These are phyloP conservation scores for Campylomormyrus tamandua DNA, from an alignment of 2,113 vertebrate genomes.

Conservation along the genomic window DNA sequence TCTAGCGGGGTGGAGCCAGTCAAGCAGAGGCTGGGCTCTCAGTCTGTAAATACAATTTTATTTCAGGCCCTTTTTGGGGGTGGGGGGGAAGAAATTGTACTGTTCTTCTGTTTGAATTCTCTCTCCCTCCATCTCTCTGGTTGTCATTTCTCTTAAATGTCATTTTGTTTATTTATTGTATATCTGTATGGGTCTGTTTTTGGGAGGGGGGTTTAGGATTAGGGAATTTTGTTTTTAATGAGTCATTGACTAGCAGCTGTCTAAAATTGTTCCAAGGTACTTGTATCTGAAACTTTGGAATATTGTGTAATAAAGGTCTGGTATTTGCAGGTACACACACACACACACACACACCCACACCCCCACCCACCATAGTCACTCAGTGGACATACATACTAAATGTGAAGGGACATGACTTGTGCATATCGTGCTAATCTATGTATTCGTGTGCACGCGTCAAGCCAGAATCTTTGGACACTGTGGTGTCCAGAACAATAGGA, in stretches of 20 bases:
- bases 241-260: slow-evolving; percentile 38
- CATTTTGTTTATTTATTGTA: slow-evolving; percentile 67
- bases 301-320: slow-evolving; percentile 33
- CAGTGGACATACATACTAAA: slow-evolving; percentile 42
- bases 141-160: slow-evolving; percentile 44
- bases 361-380: slow-evolving; percentile 26
- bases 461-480: neutral
- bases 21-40: slow-evolving; percentile 51
- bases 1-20: slow-evolving; percentile 51
- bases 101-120: slow-evolving; percentile 53
- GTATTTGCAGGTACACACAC: slow-evolving; percentile 31
- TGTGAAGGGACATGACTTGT: slow-evolving; percentile 53
- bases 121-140: slow-evolving; percentile 48
- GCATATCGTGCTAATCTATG: slow-evolving; percentile 29
- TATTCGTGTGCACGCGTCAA: neutral
- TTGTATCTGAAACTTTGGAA: slow-evolving; percentile 40
- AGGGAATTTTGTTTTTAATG: slow-evolving; percentile 27
- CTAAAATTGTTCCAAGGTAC: slow-evolving; percentile 51
- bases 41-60: slow-evolving; percentile 68
- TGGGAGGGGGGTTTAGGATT: slow-evolving; percentile 25
- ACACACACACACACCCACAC: neutral
- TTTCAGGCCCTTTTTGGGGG: slow-evolving; percentile 47
- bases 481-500: neutral
- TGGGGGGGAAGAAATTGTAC: slow-evolving; percentile 53
- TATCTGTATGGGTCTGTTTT: slow-evolving; percentile 28